phyloP scores from a whole-genome alignment of 1,140 invertebrate genomes.

The Sinella curviseta region DNA sequence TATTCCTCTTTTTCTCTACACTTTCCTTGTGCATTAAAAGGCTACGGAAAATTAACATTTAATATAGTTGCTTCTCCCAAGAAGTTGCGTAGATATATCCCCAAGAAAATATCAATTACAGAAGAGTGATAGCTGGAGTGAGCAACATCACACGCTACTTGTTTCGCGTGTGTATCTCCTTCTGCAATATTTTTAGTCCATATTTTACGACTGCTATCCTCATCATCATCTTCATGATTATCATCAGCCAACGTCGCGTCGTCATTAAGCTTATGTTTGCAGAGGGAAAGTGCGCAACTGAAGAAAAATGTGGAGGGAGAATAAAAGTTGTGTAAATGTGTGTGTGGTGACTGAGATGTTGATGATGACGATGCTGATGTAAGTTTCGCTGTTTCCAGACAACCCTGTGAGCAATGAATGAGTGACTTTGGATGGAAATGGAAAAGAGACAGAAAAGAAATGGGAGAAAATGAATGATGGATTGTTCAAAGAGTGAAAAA shows the following conservation, averaged over 20 bases:
- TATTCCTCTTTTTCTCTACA: neutral
- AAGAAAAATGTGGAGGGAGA: neutral
- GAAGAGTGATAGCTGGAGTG: too few relatives aligned
- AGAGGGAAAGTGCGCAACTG: neutral
- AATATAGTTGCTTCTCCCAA: neutral
- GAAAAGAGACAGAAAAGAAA: constrained; percentile 21
- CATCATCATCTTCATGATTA: neutral
- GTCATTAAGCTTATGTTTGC: neutral
- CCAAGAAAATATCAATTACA: too few relatives aligned
- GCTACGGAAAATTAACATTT: neutral
- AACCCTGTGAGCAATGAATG: neutral
- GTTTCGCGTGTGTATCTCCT: too few relatives aligned
- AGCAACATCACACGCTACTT: too few relatives aligned
- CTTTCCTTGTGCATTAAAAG: neutral
- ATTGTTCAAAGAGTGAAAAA: constrained; percentile 27
- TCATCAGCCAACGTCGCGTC: neutral
- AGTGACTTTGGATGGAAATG: neutral
- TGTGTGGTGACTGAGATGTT: neutral
- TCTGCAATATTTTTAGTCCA: neutral
- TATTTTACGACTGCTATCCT: neutral
- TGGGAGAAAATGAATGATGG: constrained; percentile 41
- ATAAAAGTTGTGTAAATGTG: neutral
- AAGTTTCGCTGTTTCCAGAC: neutral
- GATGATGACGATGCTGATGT: neutral
- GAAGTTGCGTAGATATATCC: too few relatives aligned